phyloP scores from a whole-genome alignment of 2,888 invertebrate genomes.

The Torymus auratus region DNA sequence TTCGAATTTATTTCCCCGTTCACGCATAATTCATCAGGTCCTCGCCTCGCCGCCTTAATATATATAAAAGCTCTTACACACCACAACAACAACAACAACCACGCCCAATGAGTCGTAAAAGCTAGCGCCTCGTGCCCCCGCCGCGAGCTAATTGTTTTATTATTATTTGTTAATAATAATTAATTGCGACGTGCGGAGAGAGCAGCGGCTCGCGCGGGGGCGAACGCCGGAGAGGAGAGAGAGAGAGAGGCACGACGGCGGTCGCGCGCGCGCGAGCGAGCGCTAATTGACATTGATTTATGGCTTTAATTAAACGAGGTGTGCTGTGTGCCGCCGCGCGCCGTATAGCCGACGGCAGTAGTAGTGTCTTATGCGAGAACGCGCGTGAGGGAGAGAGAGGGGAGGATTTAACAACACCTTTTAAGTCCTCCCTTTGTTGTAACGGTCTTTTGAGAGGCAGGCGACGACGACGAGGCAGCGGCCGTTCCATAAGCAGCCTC shows the following conservation, averaged over 20 bases:
- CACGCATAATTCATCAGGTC: conserved; percentile 32
- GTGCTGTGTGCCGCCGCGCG: conserved; percentile 44
- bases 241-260: conserved; percentile 24
- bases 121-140: background rate
- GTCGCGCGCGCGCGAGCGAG: conserved; percentile 35
- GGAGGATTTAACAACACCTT: conserved; percentile 72
- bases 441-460: conserved; percentile 61
- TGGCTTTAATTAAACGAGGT: conserved; percentile 75
- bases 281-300: conserved; percentile 76
- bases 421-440: conserved; percentile 67
- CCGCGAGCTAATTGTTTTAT: conserved; percentile 61
- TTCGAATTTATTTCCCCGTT: conserved; percentile 23
- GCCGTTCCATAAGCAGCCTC: conserved; percentile 50
- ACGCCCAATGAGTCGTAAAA: conserved; percentile 48
- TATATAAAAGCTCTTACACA: too few relatives aligned
- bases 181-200: conserved; percentile 64
- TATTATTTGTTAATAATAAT: conserved; percentile 76
- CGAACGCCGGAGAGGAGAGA: background rate
- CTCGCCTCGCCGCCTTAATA: background rate
- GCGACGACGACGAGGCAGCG: conserved; percentile 3
- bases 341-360: conserved; percentile 62
- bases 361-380: conserved; percentile 41
- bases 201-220: conserved; percentile 20
- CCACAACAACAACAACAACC: background rate
- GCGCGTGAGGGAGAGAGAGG: conserved; percentile 66